A percentile compares a stretch with the other conserved stretches of the same genome.
phyloP scores from a whole-genome alignment of 2,113 vertebrate species.

The Struthidea cinerea region DNA sequence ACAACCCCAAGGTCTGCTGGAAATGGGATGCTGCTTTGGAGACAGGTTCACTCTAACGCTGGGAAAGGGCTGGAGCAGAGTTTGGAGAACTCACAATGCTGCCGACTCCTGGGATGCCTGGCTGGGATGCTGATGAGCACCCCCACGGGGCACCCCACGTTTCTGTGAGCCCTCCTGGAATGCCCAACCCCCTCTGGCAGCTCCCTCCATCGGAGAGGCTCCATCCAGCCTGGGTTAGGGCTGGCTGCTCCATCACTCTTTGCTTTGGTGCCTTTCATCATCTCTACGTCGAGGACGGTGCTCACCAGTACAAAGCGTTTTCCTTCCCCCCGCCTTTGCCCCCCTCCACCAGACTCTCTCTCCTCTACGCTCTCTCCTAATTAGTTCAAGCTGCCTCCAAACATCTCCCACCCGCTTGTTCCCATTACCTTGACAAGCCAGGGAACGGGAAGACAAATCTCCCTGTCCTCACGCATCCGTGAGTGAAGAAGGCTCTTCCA shows the following conservation, averaged over 20 bases:
- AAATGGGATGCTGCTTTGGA: not conserved
- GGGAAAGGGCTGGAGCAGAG: not conserved
- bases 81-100: not conserved
- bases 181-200: not conserved
- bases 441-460: not conserved
- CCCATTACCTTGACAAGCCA: conserved; percentile 2
- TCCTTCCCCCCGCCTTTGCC: not conserved
- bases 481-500: not conserved
- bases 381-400: not conserved
- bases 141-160: accelerated
- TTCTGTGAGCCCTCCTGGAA: not conserved
- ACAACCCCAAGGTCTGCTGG: not conserved
- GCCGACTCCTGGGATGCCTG: not conserved
- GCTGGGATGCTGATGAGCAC: not conserved
- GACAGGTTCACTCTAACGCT: accelerated
- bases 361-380: not conserved
- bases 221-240: not conserved
- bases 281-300: not conserved
- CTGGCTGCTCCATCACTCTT: not conserved
- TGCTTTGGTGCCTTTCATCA: not conserved
- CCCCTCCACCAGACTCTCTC: not conserved
- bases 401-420: not conserved
- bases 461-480: not conserved
- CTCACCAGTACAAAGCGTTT: not conserved
- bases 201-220: not conserved